A percentile compares a stretch with the other conserved stretches of the same genome.
phyloP scores from a whole-genome alignment of 2,797 vertebrate species.

The Pagetopsis macropterus region DNA sequence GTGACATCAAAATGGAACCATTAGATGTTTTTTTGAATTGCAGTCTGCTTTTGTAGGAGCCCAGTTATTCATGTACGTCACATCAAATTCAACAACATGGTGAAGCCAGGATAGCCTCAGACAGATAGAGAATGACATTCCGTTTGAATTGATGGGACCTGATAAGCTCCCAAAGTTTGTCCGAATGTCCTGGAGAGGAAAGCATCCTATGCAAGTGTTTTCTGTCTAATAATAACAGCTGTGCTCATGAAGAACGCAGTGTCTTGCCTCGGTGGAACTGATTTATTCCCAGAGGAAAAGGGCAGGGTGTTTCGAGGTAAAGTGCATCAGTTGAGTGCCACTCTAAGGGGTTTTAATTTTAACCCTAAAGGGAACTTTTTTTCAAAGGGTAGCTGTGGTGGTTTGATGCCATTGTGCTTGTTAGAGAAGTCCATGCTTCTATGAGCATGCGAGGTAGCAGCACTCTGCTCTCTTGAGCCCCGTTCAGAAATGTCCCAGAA shows the following conservation, averaged over 20 bases:
- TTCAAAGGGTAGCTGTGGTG: slow-evolving; percentile 22
- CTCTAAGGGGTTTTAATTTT: slow-evolving; percentile 55
- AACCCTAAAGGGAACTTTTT: slow-evolving; percentile 57
- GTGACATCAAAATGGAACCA: background rate
- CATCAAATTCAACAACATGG: slow-evolving; percentile 30
- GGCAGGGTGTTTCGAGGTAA: slow-evolving; percentile 64
- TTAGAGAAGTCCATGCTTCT: slow-evolving; percentile 49
- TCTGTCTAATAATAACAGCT: slow-evolving; percentile 69
- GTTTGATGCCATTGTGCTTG: slow-evolving; percentile 60
- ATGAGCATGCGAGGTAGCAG: slow-evolving; percentile 55
- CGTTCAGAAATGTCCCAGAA: slow-evolving; percentile 79
- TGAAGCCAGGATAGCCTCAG: slow-evolving; percentile 18
- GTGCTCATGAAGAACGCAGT: slow-evolving; percentile 49
- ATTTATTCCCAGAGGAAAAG: slow-evolving; percentile 60
- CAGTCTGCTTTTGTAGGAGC: background rate
- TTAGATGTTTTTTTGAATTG: background rate
- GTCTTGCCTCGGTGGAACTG: slow-evolving; percentile 52
- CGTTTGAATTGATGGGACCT: slow-evolving; percentile 34
- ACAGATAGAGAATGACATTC: slow-evolving; percentile 37
- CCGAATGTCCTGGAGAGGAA: slow-evolving; percentile 43
- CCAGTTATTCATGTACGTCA: slow-evolving; percentile 10
- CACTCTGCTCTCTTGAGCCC: slow-evolving; percentile 73
- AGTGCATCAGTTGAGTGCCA: slow-evolving; percentile 74
- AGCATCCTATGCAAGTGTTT: slow-evolving; percentile 44
- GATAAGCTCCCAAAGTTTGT: slow-evolving; percentile 42